Evolutionary conservation across 2,113 vertebrate genomes (phyloP).

Genomic region (Cygnus buccinator): DNA sequence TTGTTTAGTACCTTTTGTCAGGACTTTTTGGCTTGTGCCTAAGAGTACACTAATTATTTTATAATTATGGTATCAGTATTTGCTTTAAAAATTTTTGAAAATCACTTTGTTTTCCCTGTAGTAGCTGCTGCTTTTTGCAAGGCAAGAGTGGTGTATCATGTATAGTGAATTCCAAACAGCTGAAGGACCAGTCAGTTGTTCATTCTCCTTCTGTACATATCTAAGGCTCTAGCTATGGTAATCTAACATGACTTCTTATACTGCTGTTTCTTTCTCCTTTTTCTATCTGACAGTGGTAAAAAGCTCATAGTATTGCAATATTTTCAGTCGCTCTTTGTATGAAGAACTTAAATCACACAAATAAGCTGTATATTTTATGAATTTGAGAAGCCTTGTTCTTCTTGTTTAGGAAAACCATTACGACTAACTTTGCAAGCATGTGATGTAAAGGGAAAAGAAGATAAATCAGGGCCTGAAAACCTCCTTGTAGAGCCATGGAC

Average conservation of each 20-base stretch:
- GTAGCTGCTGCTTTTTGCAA: not conserved
- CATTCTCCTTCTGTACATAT: not conserved
- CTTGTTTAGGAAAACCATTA: conserved; percentile 86
- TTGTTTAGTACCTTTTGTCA: not conserved
- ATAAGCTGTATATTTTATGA: not conserved
- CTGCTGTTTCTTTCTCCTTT: not conserved
- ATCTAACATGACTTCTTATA: not conserved
- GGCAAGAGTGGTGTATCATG: not conserved
- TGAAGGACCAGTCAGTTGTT: not conserved
- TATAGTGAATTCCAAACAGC: not conserved
- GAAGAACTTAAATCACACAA: not conserved
- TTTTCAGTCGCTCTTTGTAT: not conserved
- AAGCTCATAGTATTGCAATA: not conserved
- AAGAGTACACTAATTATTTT: not conserved
- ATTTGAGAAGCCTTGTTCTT: not conserved
- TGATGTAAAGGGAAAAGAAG: conserved; percentile 96
- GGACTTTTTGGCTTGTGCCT: not conserved
- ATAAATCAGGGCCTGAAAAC: conserved; percentile 95
- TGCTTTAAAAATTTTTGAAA: not conserved
- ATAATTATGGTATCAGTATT: not conserved
- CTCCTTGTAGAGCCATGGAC: conserved; percentile 89
- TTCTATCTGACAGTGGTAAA: not conserved
- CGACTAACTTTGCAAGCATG: conserved; percentile 91
- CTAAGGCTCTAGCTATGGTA: not conserved
- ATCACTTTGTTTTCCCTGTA: not conserved